Evolutionary conservation across 2,888 invertebrate genomes (phyloP).

Genomic region (Caenorhabditis sp.): DNA sequence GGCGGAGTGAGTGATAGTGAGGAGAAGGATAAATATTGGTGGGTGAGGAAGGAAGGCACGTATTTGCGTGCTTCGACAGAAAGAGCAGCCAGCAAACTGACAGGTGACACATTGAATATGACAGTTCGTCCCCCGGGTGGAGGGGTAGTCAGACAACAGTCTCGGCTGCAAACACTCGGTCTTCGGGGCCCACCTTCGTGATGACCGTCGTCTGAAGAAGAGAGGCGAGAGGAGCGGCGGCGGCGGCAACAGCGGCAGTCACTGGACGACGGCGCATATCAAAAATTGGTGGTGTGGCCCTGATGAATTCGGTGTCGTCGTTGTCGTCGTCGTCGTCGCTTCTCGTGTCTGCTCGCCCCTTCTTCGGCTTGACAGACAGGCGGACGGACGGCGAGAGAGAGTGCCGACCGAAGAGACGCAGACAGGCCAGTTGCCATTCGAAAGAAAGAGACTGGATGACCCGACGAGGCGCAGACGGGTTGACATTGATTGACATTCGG

Average conservation of each 20-base stretch:
- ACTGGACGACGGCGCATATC: slow-evolving; percentile 34
- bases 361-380: slow-evolving; percentile 22
- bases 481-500: slow-evolving; percentile 61
- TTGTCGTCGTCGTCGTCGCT: slow-evolving; percentile 7
- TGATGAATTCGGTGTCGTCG: slow-evolving; percentile 33
- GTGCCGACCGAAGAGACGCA: slow-evolving; percentile 19
- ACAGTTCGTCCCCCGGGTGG: slow-evolving; percentile 42
- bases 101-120: slow-evolving; percentile 58
- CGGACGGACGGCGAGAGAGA: slow-evolving; percentile 10
- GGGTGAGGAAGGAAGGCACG: slow-evolving; percentile 18
- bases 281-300: slow-evolving; percentile 42
- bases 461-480: slow-evolving; percentile 44
- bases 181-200: slow-evolving; percentile 18
- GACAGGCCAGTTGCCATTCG: slow-evolving; percentile 22
- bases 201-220: slow-evolving; percentile 38
- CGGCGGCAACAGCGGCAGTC: background rate
- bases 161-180: slow-evolving; percentile 24
- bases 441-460: slow-evolving; percentile 14
- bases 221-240: slow-evolving; percentile 24
- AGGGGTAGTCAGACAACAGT: slow-evolving; percentile 32
- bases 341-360: slow-evolving; percentile 26
- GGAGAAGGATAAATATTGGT: slow-evolving; percentile 43
- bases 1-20: background rate
- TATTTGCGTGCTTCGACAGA: slow-evolving; percentile 41
- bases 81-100: slow-evolving; percentile 39